These are phyloP conservation scores for Parapristionchus giblindavisi DNA, from an alignment of 2,888 invertebrate genomes.

Conservation along the genomic window DNA sequence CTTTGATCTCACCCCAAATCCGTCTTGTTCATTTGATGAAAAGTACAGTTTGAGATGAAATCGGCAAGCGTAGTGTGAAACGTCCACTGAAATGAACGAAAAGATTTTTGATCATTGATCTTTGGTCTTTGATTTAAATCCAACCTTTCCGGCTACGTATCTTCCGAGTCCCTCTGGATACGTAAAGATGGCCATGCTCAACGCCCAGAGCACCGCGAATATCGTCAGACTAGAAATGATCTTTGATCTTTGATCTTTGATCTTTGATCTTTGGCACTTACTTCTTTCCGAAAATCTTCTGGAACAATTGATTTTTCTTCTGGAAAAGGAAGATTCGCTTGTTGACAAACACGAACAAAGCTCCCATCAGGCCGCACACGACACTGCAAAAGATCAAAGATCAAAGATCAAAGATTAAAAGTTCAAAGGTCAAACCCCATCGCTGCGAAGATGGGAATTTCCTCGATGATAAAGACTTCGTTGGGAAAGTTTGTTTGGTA, in stretches of 20 bases:
- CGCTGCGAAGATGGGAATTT: constrained; percentile 33
- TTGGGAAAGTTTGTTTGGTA: constrained; percentile 40
- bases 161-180: constrained; percentile 93
- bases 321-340: constrained; percentile 30
- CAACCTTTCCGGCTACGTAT: constrained; percentile 75
- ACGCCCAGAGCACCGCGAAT: constrained; percentile 48
- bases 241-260: background rate
- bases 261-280: background rate
- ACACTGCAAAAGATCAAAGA: constrained; percentile 21
- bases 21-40: constrained; percentile 28
- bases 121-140: too few species aligned
- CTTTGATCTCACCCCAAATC: constrained; percentile 30
- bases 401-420: background rate
- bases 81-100: constrained; percentile 22
- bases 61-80: constrained; percentile 36
- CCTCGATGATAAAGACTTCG: constrained; percentile 36
- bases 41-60: constrained; percentile 38
- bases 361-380: constrained; percentile 36
- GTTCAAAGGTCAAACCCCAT: constrained; percentile 20
- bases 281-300: constrained; percentile 20
- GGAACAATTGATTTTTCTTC: constrained; percentile 34
- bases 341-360: constrained; percentile 37
- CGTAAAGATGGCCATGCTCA: constrained; percentile 74
- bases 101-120: background rate
- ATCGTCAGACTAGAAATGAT: constrained; percentile 43